Conservation (phyloP, 1,140 invertebrate species). For the Gonatopus flavifemur region DNA sequence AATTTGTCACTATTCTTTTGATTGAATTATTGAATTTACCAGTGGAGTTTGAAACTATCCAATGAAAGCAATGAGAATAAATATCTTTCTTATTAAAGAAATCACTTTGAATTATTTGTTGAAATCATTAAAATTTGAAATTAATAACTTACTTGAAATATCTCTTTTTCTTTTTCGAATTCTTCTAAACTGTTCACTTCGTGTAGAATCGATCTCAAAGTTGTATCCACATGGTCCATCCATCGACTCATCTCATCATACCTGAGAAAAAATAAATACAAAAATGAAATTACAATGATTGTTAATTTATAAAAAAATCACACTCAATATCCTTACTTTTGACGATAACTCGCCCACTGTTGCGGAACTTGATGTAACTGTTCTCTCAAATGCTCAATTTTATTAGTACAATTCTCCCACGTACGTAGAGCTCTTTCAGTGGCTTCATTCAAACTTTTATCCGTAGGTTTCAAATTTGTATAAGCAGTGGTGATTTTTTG, state of each 20-base stretch:
- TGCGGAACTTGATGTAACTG: conserved; percentile 86
- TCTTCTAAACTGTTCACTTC: conserved; percentile 84
- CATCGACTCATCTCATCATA: conserved; percentile 83
- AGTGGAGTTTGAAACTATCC: conserved; percentile 42
- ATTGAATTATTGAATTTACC: conserved; percentile 34
- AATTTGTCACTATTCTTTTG: background rate
- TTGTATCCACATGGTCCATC: conserved; percentile 87
- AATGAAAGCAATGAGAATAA: conserved; percentile 14
- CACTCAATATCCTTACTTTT: conserved; percentile 62
- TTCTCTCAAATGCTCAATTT: conserved; percentile 71
- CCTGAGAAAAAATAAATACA: conserved; percentile 44
- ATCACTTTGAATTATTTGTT: background rate
- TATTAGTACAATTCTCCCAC: conserved; percentile 72
- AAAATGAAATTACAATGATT: background rate
- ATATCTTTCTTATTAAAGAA: background rate
- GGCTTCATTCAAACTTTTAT: conserved; percentile 66
- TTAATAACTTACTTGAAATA: conserved; percentile 77
- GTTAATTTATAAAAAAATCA: background rate
- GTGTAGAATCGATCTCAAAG: conserved; percentile 78
- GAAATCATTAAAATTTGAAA: background rate
- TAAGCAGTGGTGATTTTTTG: conserved; percentile 70
- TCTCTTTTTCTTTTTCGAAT: conserved; percentile 83
- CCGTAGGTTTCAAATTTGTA: conserved; percentile 65
- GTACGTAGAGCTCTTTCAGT: conserved; percentile 69
- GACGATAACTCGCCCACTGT: conserved; percentile 84